Base-by-base conservation (phyloP, 1,140 invertebrate species). In the Nephila pilipes region DNA sequence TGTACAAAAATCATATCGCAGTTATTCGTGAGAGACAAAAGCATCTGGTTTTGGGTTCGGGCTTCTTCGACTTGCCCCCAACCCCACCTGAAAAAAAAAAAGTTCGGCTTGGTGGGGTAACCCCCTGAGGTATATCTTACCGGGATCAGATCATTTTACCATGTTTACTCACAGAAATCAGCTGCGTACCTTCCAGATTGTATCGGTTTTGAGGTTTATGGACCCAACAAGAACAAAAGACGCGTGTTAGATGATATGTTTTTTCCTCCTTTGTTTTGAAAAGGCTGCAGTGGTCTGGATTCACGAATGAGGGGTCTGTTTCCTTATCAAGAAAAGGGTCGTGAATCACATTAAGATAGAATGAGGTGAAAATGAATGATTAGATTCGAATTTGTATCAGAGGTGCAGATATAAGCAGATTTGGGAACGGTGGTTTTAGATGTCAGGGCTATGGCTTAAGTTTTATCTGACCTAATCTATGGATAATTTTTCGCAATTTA, bases 71-170 rank as follows among this genome's bases (percentile, higher is more conserved):
- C 81, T 55, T 63, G 25, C 29, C 29, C 54, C 57, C 46, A 38
- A 20, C n/a, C 88, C 54, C 75, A 58, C 88, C 38, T 58, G 80
- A 16, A 55, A 90, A 88, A 63, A 87, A n/a, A 46, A 46, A 46
- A 46, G 46, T 46, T 4, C 4, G 46, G 14, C 18, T 54, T 29
- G 16, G 38, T 29, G 54, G 83, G 60, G 22, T 32, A 60, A 80
- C 88, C 65, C 88, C 88, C 54, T 25, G 60, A 87, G 55, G 65
- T 79, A 29, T 90, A 90, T 90, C 88, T 90, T 90, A 90, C 65
- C 5, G 65, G 88, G 88, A 90, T 90, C 88, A 90, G 88, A 90
- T 90, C 88, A 90, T 80, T 90, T 90, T 90, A 90, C 88, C 54
- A 60, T 90, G 88, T 90, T 90, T 90, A 90, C 88, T 55, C 75